Evolutionary conservation across 2,888 invertebrate species (phyloP), one percentile per base, ranked within the genome.

Genomic region (Sicus ferrugineus): DNA sequence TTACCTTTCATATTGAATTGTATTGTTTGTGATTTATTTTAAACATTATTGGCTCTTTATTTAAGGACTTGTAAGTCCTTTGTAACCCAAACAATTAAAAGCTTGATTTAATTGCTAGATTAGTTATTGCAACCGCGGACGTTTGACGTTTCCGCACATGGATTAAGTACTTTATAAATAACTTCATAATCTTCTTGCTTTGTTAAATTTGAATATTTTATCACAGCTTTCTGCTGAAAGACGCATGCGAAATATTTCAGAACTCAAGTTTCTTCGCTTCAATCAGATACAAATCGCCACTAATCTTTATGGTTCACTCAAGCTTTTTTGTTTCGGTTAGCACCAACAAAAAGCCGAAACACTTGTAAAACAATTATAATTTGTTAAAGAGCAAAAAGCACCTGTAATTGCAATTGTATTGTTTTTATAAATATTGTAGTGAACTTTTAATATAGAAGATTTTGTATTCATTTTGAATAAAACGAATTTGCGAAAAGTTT

Each of bases 361-460:
- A 65, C 14, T 48, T 48, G 38, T 66, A 65, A 56, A 16, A 28
- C n/a, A 14, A 14, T 42, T 63, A 16, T 26, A 23, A 34, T 61
- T 61, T 61, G 16, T 61, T 23, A 11, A 21, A 65, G 50, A 38
- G 34, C 16, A 66, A 38, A 42, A 21, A 11, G 38, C 66, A 68
- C 61, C 69, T 72, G 66, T 64, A 73, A 62, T 56, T 68, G 70
- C 72, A 62, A 70, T 66, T n/a, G n/a, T n/a, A n/a, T 70, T 34
- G 62, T 59, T 65, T 69, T 65, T 65, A 59, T 75, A 75, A 75
- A 54, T 19, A 63, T 42, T 63, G 16, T 78, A 78, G 79, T 73
- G 54, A 78, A n/a, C 76, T 79, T 79, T 79, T 79, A 79, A 78
- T 78, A 80, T 80, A 79, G 79, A 75, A 67, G 78, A 74, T 79